Conservation (phyloP, 2,797 vertebrate genomes). For the Rousettus madagascariensis region DNA sequence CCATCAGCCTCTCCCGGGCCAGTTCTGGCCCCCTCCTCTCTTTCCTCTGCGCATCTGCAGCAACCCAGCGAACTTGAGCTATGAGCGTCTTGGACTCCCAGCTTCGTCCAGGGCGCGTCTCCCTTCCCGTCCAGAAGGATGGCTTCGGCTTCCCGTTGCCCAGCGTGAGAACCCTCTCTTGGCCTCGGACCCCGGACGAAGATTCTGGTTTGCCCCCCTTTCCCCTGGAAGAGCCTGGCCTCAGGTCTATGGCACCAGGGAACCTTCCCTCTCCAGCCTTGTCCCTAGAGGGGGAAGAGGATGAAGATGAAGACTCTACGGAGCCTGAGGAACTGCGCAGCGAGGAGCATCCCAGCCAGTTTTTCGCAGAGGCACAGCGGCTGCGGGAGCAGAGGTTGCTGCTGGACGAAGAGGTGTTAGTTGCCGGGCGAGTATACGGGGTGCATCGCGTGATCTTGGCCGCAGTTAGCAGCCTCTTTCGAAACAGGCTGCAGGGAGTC, state of each 20-base stretch:
- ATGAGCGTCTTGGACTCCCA: not conserved
- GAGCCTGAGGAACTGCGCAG: slow-evolving; percentile 54
- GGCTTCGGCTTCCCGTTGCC: not conserved
- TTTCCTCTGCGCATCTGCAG: not conserved
- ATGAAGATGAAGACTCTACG: not conserved
- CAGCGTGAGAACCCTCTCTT: not conserved
- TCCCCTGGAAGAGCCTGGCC: slow-evolving; percentile 7
- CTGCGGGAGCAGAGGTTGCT: slow-evolving; percentile 76
- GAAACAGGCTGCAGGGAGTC: slow-evolving; percentile 57
- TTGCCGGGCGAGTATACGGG: slow-evolving; percentile 55
- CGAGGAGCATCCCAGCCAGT: slow-evolving; percentile 70
- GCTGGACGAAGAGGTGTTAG: slow-evolving; percentile 78
- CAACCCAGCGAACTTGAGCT: not conserved
- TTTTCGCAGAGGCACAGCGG: slow-evolving; percentile 74
- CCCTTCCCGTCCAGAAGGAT: not conserved
- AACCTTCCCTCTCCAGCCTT: slow-evolving; percentile 22
- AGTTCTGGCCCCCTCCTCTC: not conserved
- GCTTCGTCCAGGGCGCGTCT: not conserved
- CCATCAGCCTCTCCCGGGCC: not conserved
- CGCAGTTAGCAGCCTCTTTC: slow-evolving; percentile 78
- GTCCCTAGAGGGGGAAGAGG: slow-evolving; percentile 30
- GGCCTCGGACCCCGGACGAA: slow-evolving; percentile 22
- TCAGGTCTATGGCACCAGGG: not conserved
- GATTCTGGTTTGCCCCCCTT: slow-evolving; percentile 35
- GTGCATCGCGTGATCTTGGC: slow-evolving; percentile 81